A percentile compares a stretch with the other conserved stretches of the same genome.
These are phyloP conservation scores for Lepidotrigona ventralis DNA, from an alignment of 1,140 invertebrate species.

Conservation along the genomic window DNA sequence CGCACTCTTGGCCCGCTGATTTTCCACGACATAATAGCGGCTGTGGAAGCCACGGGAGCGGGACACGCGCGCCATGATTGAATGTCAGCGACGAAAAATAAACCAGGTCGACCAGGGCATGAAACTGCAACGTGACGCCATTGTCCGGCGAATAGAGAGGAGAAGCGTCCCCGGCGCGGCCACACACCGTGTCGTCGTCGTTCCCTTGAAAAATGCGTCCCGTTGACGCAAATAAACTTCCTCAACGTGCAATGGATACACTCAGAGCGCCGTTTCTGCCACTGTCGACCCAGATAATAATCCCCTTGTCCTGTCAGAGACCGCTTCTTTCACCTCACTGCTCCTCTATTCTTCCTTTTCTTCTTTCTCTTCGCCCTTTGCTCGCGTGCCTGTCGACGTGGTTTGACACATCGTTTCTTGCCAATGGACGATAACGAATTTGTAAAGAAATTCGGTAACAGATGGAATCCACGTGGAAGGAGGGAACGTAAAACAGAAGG, in stretches of 20 bases:
- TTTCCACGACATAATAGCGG: constrained; percentile 45
- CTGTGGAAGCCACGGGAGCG: background rate
- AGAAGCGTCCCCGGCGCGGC: constrained; percentile 10
- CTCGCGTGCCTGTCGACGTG: background rate
- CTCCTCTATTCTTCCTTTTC: background rate
- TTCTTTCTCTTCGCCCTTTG: background rate
- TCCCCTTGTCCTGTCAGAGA: constrained; percentile 9
- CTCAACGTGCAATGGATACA: constrained; percentile 68
- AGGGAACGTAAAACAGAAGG: too few relatives aligned
- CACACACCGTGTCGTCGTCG: constrained; percentile 29
- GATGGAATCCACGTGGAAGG: too few relatives aligned
- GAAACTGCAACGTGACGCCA: constrained; percentile 66
- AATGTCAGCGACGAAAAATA: constrained; percentile 55
- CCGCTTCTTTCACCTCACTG: background rate
- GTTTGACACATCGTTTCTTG: constrained; percentile 12
- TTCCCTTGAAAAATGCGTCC: constrained; percentile 64
- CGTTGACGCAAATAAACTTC: constrained; percentile 69
- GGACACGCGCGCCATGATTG: constrained; percentile 35
- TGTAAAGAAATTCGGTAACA: background rate
- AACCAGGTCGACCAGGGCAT: constrained; percentile 46
- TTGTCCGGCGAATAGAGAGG: constrained; percentile 51
- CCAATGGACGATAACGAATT: background rate
- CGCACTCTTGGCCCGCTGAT: constrained; percentile 27
- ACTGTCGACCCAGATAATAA: constrained; percentile 54
- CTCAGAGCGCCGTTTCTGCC: constrained; percentile 33